Evolutionary conservation across 2,113 vertebrate genomes (phyloP), one percentile per base, ranked within the genome.

Genomic region (Pangasianodon gigas): DNA sequence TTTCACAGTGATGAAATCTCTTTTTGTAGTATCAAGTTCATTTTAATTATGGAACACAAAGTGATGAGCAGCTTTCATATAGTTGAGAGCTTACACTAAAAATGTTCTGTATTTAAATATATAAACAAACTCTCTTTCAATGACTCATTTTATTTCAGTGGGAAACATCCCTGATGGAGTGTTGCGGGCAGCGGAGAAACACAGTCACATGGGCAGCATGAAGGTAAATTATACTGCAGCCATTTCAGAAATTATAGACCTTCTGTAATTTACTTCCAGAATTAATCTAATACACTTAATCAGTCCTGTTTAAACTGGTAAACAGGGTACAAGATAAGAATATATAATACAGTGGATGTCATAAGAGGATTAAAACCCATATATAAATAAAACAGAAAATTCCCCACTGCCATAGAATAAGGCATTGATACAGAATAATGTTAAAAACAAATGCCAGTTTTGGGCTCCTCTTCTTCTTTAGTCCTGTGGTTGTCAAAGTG

Each of bases 161-260:
- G 92, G 89, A 69, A 95, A 92, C 86, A 92, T 95, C 79, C 95
- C 94, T 84, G 93, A 93, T 5, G 98, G 98, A 85, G 97, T 99
- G 52, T 96, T 99, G 92, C 97, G 97, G 90, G 98, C 98, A 86
- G 98, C 98, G 0, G 97, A 98, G 69, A 98, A 96, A 96, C 96
- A 97, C 90, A 98, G 98, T 93, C 98, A 99, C 92, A 94, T 98
- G 96, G 97, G 98, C 60, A 99, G 98, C 86, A 99, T 99, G 98
- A 99, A 99, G 98, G 98, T 98, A 96, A 80, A 91, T 41, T 21
- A 32, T 32, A 24, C n/a, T 48, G 18, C 5, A 52, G 56, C 13
- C 18, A 51, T 60, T 29, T 62, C 19, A 18, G 29, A 14, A 81
- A 32, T n/a, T 32, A 0, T 83, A 7, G 8, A 41, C 54, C 24